These are phyloP conservation scores for Lucifuga dentata DNA, from an alignment of 2,113 vertebrate genomes.

Conservation along the genomic window DNA sequence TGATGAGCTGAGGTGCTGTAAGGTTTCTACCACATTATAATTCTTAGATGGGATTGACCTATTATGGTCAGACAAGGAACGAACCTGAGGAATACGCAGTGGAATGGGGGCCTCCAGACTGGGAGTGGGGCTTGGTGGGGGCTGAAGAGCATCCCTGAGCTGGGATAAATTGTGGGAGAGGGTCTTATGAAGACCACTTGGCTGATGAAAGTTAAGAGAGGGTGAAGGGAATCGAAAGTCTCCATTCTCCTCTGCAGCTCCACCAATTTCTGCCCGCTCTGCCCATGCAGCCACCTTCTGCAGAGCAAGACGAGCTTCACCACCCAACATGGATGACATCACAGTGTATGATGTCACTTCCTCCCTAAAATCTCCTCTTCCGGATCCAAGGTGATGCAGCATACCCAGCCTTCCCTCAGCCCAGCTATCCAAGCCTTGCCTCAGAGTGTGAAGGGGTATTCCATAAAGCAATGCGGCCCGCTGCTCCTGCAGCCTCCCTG, in stretches of 20 bases:
- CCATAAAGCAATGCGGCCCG: slow-evolving; percentile 99
- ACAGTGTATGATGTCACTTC: slow-evolving; percentile 86
- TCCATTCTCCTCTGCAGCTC: slow-evolving; percentile 83
- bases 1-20: slow-evolving; percentile 64
- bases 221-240: slow-evolving; percentile 62
- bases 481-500: slow-evolving; percentile 97
- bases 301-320: slow-evolving; percentile 92
- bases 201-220: slow-evolving; percentile 59
- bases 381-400: slow-evolving; percentile 87
- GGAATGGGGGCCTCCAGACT: slow-evolving; percentile 58
- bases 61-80: slow-evolving; percentile 62
- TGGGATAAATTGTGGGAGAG: slow-evolving; percentile 87
- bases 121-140: slow-evolving; percentile 67
- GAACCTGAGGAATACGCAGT: slow-evolving; percentile 80
- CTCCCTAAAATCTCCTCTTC: slow-evolving; percentile 83
- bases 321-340: slow-evolving; percentile 77
- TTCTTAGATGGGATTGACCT: slow-evolving; percentile 55
- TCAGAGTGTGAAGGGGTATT: slow-evolving; percentile 97
- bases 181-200: slow-evolving; percentile 54
- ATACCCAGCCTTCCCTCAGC: slow-evolving; percentile 88
- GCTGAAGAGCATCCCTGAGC: slow-evolving; percentile 85
- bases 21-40: slow-evolving; percentile 48
- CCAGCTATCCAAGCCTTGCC: slow-evolving; percentile 93
- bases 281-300: slow-evolving; percentile 97
- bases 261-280: slow-evolving; percentile 74